Evolutionary conservation across 2,797 vertebrate genomes (phyloP), one percentile per base, ranked within the genome.

Genomic region (Melanotaenia nigrans): DNA sequence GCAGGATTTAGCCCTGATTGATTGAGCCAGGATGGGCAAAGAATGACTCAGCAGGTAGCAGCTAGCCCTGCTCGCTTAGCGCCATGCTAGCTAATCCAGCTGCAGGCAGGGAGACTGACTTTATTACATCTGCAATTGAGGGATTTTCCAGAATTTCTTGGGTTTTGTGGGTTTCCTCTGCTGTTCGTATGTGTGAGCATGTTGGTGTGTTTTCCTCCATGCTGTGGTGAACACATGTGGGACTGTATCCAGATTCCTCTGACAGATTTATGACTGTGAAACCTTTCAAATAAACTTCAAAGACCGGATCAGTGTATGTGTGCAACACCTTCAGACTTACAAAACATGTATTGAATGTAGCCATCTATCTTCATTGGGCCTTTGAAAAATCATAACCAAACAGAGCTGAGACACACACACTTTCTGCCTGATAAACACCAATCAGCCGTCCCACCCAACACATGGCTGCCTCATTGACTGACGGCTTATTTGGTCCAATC

Each of bases 41-140:
- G 88, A 91, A 89, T 69, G 84, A 75, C 90, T 75, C 90, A 88
- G 90, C 89, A 88, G 91, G 92, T 87, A 87, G 83, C 80, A 58
- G 83, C 86, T 79, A 90, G 83, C 75, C 76, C 18, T 22, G 64
- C 63, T 65, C 59, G 14, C 84, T 71, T 84, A 87, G 81, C 33
- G 75, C 69, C 74, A 60, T 12, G 45, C 81, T 65, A 69, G 60
- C 79, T 90, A 90, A 91, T 91, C 86, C 87, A 79, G 73, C 78
- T 24, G 74, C 7, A 9, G 81, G 77, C 71, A 71, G 71, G 76
- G 73, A 88, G 69, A 36, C 73, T 61, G 68, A 73, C 83, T 91
- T 88, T 73, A 85, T 87, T 90, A 35, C 24, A n/a, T 64, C 66
- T 80, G 51, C 53, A 61, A 77, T 57, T 70, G 61, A 75, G 70